phyloP scores from a whole-genome alignment of 2,797 vertebrate genomes.

The Diplodus puntazzo region DNA sequence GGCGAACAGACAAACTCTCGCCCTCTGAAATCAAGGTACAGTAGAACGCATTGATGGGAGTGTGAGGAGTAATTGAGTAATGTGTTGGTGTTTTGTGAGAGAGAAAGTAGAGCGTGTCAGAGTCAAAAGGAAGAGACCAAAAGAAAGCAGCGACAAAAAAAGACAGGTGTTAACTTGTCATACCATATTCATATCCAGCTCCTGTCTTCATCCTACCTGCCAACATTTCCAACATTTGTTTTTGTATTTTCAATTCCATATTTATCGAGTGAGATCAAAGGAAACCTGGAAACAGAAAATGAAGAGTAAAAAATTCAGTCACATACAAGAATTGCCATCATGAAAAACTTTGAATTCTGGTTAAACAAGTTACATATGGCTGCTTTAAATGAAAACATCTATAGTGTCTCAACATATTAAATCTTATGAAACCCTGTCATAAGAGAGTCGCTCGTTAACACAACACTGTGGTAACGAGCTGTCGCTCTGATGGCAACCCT shows the following conservation, averaged over 20 bases:
- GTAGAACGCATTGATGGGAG: neutral
- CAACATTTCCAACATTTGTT: neutral
- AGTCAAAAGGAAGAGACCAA: neutral
- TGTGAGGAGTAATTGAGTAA: neutral
- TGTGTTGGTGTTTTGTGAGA: constrained; percentile 3
- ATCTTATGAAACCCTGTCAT: too few species aligned
- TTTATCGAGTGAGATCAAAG: neutral
- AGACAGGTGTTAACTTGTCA: neutral
- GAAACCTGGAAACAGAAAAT: neutral
- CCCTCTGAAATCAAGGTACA: constrained; percentile 93
- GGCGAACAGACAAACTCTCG: constrained; percentile 92
- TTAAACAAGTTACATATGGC: too few species aligned
- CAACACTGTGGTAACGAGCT: too few species aligned
- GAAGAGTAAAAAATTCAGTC: too few species aligned
- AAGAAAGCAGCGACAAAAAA: neutral
- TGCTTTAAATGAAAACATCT: too few species aligned
- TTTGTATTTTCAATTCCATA: too few species aligned
- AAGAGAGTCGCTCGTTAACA: too few species aligned
- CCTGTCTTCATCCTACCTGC: neutral
- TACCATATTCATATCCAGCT: constrained; percentile 5
- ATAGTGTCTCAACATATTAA: too few species aligned
- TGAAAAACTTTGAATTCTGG: too few species aligned
- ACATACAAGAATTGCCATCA: too few species aligned
- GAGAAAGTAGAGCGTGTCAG: neutral
- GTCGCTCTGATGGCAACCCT: too few species aligned